Base-by-base conservation (phyloP, 1,140 invertebrate species). In the Bombus superbus region DNA sequence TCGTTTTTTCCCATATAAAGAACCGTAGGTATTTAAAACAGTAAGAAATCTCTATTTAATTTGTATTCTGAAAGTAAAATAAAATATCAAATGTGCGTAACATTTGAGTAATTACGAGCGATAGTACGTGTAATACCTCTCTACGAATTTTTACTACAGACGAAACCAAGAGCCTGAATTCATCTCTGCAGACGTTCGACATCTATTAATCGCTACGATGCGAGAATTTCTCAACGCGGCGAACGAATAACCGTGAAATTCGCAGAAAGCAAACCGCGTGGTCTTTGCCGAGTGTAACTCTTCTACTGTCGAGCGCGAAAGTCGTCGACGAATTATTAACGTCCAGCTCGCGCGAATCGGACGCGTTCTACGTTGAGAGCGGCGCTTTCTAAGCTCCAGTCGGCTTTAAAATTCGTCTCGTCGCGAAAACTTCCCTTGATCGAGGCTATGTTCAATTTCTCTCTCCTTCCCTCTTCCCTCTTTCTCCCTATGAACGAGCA, bases 311-410 rank as follows among this genome's bases (percentile, higher is more conserved):
- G 69, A 62, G 13, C 75, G 82, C 75, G 82, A 84, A 84, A 84
- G 82, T 84, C 82, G 66, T 72, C 82, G 66, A 83, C 66, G 38
- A 79, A 84, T 84, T 71, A 79, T 71, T 59, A 84, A 84, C 75
- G 66, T 79, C 25, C 44, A 62, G 22, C 53, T 57, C 22, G 35
- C 28, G 44, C 73, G 32, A 38, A 38, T 83, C 22, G 82, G 69
- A 83, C 75, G 64, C 82, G 75, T 77, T 83, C 73, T 35, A 83
- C 57, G 57, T 53, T 35, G 28, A 35, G 57, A 44, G 22, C 40
- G 53, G 6, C 83, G 57, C 76, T 85, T 85, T 80, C 76, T 85
- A 80, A 62, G 66, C 76, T 79, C n/a, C 15, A 6, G 2, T 13
- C 18, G 25, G 32, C 38, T 59, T 71, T 77, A 53, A 83, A 83